Evolutionary conservation across 2,797 vertebrate genomes (phyloP).

Genomic region (Erethizon dorsatum): DNA sequence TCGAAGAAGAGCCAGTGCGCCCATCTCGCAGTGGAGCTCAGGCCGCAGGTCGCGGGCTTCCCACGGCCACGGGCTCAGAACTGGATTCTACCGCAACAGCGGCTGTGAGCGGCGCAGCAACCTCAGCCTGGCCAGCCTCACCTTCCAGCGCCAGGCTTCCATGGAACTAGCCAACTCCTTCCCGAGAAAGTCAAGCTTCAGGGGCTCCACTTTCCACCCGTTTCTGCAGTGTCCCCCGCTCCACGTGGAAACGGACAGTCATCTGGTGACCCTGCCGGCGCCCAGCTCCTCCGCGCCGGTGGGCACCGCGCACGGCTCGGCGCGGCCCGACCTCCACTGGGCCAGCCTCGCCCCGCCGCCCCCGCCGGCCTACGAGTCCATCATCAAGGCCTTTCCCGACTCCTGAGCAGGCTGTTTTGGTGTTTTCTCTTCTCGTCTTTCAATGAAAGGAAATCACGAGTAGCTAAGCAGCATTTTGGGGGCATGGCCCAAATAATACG

Average conservation of each 20-base stretch:
- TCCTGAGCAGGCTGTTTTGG: conserved; percentile 79
- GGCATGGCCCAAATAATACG: not conserved
- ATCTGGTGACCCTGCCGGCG: conserved; percentile 93
- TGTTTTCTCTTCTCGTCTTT: not conserved
- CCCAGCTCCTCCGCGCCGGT: conserved; percentile 87
- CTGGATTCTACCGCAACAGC: conserved; percentile 95
- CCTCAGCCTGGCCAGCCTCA: conserved; percentile 95
- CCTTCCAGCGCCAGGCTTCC: conserved; percentile 95
- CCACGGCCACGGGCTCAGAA: conserved; percentile 88
- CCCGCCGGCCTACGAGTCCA: conserved; percentile 97
- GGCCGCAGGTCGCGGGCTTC: conserved; percentile 89
- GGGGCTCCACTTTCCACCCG: conserved; percentile 98
- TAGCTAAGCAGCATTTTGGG: conserved; percentile 26
- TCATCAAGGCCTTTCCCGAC: conserved; percentile 95
- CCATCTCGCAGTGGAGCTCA: conserved; percentile 94
- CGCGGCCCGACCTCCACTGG: conserved; percentile 95
- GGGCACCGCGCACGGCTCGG: conserved; percentile 86
- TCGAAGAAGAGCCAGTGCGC: conserved; percentile 94
- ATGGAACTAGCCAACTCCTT: conserved; percentile 94
- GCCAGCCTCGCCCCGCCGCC: conserved; percentile 92
- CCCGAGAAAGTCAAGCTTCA: conserved; percentile 96
- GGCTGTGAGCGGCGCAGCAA: conserved; percentile 96
- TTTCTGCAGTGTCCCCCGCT: conserved; percentile 96
- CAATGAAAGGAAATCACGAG: conserved; percentile 53
- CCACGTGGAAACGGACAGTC: conserved; percentile 93